Evolutionary conservation across 2,888 invertebrate species (phyloP), one percentile per base, ranked within the genome.

Genomic region (Prionchulus punctatus): DNA sequence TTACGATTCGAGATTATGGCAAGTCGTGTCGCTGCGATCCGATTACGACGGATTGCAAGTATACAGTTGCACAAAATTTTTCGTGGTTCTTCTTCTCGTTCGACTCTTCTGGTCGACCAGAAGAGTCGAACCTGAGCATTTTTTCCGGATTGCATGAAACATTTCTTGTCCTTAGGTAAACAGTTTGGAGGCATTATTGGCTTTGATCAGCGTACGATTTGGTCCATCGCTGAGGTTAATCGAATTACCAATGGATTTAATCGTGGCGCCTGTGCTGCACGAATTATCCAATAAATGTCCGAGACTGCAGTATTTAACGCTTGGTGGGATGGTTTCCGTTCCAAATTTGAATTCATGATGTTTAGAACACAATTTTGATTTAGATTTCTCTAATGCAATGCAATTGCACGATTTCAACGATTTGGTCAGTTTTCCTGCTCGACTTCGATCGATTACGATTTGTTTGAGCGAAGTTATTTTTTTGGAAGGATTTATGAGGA

Each of bases 401-500:
- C 94, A 94, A 70, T 80, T 99, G 58, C 96, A 98, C 74, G 98
- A 99, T 72, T 99, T 98, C 78, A 94, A 91, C 59, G 98, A 99
- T 74, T 84, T 99, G 80, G 89, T 96, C 75, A 87, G 91, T 23
- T 99, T 99, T 71, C 98, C 98, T 1, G 92, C 96, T 12, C 92
- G 96, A 72, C 77, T 99, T 58, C 82, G 84, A 49, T 92, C 91
- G 73, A 80, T 94, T 75, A 88, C 89, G 72, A 87, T 99, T 68
- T 99, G 98, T 64, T 77, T 99, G 43, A 94, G 92, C 0, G 98
- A 98, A 74, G 94, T 98, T 62, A 99, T 99, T 74, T 99, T 99
- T 76, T 89, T 99, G 86, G 98, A 99, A 72, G 98, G 98, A 18
- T 98, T 99, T 72, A 94, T 99, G 90, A 77, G 98, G 63, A 92